phyloP scores from a whole-genome alignment of 2,797 vertebrate species.

The Lithobates sylvaticus region DNA sequence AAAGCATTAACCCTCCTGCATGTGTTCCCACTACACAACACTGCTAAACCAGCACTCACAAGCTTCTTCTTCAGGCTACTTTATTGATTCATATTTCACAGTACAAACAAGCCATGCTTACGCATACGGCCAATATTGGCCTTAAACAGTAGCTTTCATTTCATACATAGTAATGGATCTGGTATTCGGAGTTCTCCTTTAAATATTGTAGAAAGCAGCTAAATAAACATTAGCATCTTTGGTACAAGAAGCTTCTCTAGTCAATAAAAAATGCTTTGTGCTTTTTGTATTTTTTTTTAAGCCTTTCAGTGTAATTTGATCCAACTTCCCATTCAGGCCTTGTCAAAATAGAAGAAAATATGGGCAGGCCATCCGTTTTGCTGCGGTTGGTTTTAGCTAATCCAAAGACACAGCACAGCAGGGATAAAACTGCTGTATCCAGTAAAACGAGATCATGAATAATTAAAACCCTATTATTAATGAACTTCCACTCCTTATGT shows the following conservation, averaged over 20 bases:
- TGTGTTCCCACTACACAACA: too few species aligned
- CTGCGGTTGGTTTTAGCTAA: constrained; percentile 81
- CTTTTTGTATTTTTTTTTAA: constrained; percentile 1
- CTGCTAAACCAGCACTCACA: too few species aligned
- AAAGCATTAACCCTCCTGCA: too few species aligned
- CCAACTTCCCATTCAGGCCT: constrained; percentile 18
- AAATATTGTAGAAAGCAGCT: not conserved
- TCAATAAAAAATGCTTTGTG: constrained; percentile 7
- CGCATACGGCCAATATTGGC: too few species aligned
- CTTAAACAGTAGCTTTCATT: too few species aligned
- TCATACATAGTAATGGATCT: too few species aligned
- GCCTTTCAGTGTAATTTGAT: not conserved
- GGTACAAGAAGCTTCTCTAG: not conserved
- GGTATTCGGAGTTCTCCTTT: not conserved
- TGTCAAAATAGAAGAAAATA: constrained; percentile 43
- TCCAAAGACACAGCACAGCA: constrained; percentile 84
- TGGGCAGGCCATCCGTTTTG: constrained; percentile 77
- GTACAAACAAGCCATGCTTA: too few species aligned
- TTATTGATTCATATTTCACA: too few species aligned
- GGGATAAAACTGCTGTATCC: constrained; percentile 86
- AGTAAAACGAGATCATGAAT: constrained; percentile 91
- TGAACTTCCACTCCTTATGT: constrained; percentile 90
- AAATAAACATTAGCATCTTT: not conserved
- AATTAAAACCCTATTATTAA: constrained; percentile 91
- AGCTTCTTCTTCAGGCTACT: too few species aligned